Percentiles rank a stretch among this genome's conserved stretches.
phyloP scores from a whole-genome alignment of 1,140 invertebrate genomes.

The Saccostrea echinata region DNA sequence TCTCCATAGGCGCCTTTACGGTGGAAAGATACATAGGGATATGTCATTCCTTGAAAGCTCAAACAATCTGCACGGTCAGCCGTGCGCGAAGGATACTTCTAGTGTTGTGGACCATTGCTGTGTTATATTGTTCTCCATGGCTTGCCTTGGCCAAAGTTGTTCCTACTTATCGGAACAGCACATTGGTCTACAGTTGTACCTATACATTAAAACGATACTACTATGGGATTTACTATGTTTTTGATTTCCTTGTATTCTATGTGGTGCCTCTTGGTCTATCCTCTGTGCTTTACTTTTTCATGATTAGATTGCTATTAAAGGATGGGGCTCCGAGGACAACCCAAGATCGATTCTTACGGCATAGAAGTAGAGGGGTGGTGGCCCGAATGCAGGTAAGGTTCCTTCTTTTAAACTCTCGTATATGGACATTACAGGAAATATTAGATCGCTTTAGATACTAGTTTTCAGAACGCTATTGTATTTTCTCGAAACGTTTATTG shows the following conservation, averaged over 20 bases:
- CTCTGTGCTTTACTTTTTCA: constrained; percentile 82
- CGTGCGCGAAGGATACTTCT: constrained; percentile 82
- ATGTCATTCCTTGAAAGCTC: constrained; percentile 92
- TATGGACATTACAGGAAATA: no score
- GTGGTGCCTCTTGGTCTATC: constrained; percentile 81
- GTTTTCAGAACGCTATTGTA: no score
- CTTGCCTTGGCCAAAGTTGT: constrained; percentile 59
- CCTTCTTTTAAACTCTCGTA: no score
- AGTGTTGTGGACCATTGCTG: constrained; percentile 82
- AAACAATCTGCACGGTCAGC: constrained; percentile 84
- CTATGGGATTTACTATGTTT: constrained; percentile 82
- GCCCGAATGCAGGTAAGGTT: constrained; percentile 17
- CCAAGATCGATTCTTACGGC: constrained; percentile 68
- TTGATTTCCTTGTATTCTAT: constrained; percentile 83
- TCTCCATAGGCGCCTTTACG: constrained; percentile 95
- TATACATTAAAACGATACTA: constrained; percentile 77
- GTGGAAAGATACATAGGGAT: constrained; percentile 96
- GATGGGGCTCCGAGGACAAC: not conserved
- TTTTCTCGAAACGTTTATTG: no score
- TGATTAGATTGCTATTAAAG: constrained; percentile 81
- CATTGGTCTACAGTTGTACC: constrained; percentile 79
- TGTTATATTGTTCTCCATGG: constrained; percentile 69
- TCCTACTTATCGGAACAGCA: constrained; percentile 46
- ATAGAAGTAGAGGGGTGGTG: not conserved
- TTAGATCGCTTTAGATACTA: no score